A percentile compares a stretch with the other conserved stretches of the same genome.
phyloP scores from a whole-genome alignment of 2,113 vertebrate genomes.

The Tor tambroides region DNA sequence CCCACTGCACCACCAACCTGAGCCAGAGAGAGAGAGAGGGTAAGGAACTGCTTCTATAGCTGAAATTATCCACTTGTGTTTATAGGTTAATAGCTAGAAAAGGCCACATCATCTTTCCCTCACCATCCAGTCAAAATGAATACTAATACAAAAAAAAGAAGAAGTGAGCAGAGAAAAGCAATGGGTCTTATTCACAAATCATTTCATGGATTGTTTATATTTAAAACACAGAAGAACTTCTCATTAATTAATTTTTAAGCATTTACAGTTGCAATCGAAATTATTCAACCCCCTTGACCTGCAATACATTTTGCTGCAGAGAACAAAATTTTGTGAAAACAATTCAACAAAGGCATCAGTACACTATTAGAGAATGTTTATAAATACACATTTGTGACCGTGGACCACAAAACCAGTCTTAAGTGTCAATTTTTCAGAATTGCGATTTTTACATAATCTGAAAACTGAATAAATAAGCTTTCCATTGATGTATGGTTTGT shows the following conservation, averaged over 20 bases:
- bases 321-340: too few species aligned
- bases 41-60: background rate
- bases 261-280: too few species aligned
- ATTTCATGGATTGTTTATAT: background rate
- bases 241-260: background rate
- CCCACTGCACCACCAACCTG: constrained; percentile 73
- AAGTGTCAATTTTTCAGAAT: too few species aligned
- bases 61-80: background rate
- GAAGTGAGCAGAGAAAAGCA: background rate
- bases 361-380: too few species aligned
- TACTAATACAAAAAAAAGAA: background rate
- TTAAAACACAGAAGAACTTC: background rate
- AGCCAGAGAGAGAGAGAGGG: background rate
- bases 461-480: too few species aligned
- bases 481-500: too few species aligned
- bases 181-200: background rate
- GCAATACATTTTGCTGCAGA: too few species aligned
- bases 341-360: too few species aligned
- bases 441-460: too few species aligned
- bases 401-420: too few species aligned
- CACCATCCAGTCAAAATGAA: background rate
- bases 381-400: too few species aligned
- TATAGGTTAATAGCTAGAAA: background rate
- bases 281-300: too few species aligned
- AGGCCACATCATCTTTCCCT: background rate